phyloP scores from a whole-genome alignment of 2,113 vertebrate species.

The Melanostigma gelatinosum region DNA sequence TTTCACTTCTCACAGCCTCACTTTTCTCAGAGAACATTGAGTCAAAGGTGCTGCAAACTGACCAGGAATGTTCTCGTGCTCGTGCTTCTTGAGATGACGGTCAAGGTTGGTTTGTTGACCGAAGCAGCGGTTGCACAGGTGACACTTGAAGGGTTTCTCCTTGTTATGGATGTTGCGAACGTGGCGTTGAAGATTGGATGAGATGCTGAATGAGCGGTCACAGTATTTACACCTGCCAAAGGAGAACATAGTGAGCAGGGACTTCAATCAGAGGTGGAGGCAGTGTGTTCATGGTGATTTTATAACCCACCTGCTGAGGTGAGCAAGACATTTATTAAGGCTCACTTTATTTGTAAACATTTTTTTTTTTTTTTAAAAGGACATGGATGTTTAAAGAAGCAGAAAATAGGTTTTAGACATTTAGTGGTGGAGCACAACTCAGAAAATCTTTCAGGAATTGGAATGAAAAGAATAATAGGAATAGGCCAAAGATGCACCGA shows the following conservation, averaged over 20 bases:
- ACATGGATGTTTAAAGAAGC: too few species aligned
- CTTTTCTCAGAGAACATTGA: slow-evolving; percentile 3
- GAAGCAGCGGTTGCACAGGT: slow-evolving; percentile 98
- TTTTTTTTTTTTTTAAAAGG: background rate
- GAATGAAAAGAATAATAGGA: background rate
- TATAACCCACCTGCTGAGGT: slow-evolving; percentile 24
- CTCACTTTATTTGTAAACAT: too few species aligned
- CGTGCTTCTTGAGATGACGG: slow-evolving; percentile 97
- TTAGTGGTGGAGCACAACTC: too few species aligned
- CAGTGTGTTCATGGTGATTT: background rate
- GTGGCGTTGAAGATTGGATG: slow-evolving; percentile 98
- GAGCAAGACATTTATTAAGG: background rate
- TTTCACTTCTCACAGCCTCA: slow-evolving; percentile 12
- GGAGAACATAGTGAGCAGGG: slow-evolving; percentile 38
- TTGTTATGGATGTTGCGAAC: slow-evolving; percentile 99
- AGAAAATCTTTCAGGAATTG: background rate
- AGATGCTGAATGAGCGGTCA: slow-evolving; percentile 99
- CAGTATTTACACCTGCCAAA: slow-evolving; percentile 99
- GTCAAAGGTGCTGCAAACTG: slow-evolving; percentile 42
- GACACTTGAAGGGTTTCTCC: slow-evolving; percentile 99
- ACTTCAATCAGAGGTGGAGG: background rate
- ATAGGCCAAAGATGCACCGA: background rate
- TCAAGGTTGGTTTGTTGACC: slow-evolving; percentile 99
- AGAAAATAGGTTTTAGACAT: too few species aligned
- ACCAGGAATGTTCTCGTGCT: slow-evolving; percentile 97